These are phyloP conservation scores for Corella eumyota DNA, from an alignment of 23 tunicate species.

Conservation along the genomic window DNA sequence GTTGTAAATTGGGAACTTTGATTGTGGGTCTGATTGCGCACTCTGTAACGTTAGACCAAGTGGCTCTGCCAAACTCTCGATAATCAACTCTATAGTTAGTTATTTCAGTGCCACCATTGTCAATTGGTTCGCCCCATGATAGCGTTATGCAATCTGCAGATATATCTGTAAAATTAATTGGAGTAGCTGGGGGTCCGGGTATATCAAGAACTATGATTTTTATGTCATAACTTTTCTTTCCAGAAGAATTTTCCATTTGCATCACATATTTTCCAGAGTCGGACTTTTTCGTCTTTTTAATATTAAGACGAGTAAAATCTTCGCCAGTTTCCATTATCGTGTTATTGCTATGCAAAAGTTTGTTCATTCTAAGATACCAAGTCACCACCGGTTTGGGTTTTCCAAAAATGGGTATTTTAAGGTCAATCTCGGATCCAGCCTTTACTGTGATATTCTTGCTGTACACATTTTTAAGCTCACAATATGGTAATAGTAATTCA, in stretches of 20 bases:
- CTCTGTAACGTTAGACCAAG: slow-evolving; percentile 29
- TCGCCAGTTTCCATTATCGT: no score
- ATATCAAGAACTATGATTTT: slow-evolving; percentile 22
- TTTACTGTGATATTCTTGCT: slow-evolving; percentile 13
- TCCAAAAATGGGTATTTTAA: slow-evolving; percentile 33
- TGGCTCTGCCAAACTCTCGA: slow-evolving; percentile 40
- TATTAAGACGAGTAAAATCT: not conserved
- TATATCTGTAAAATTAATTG: slow-evolving; percentile 19
- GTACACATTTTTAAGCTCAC: slow-evolving; percentile 17
- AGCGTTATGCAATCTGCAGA: slow-evolving; percentile 26
- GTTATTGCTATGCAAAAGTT: no score
- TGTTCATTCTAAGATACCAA: no score
- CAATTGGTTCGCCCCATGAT: slow-evolving; percentile 33
- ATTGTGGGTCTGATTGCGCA: slow-evolving; percentile 30
- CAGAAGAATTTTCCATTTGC: slow-evolving; percentile 10
- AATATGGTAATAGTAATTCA: slow-evolving; percentile 13
- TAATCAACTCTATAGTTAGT: slow-evolving; percentile 33
- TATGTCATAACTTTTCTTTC: not conserved
- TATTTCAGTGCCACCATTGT: slow-evolving; percentile 36
- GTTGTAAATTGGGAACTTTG: slow-evolving; percentile 31
- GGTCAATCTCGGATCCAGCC: slow-evolving; percentile 10
- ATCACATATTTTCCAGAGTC: slow-evolving; percentile 13
- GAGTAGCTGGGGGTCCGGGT: slow-evolving; percentile 48
- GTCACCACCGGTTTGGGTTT: slow-evolving; percentile 15
- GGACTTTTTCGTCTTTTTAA: slow-evolving; percentile 14